These are phyloP conservation scores for Chrysopilus asiliformis DNA, from an alignment of 2,888 invertebrate species.

Conservation along the genomic window DNA sequence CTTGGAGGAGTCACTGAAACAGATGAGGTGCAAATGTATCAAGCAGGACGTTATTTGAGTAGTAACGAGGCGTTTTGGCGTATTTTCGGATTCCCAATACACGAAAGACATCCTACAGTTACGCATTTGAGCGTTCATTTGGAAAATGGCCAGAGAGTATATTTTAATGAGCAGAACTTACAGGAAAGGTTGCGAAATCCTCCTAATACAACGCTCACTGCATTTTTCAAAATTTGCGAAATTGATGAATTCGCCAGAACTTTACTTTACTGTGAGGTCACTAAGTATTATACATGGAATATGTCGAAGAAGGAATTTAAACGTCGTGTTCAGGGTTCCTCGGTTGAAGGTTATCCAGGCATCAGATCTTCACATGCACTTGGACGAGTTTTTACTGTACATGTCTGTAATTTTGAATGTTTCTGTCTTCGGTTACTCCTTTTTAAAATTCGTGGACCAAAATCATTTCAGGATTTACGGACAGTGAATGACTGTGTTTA, in stretches of 20 bases:
- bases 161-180: conserved; percentile 21
- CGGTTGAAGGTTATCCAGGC: conserved; percentile 7
- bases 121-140: conserved; percentile 9
- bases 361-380: not conserved
- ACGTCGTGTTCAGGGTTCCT: conserved; percentile 2
- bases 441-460: conserved; percentile 20
- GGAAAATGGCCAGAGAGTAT: conserved; percentile 18
- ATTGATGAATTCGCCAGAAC: conserved; percentile 19
- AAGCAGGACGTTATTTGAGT: too few relatives aligned
- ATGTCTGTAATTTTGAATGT: not conserved
- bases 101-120: conserved; percentile 16
- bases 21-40: conserved; percentile 8
- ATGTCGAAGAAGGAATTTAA: conserved; percentile 2
- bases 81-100: conserved; percentile 15
- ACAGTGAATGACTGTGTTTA: too few relatives aligned
- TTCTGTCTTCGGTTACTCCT: too few relatives aligned
- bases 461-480: conserved; percentile 21
- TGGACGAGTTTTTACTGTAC: not conserved
- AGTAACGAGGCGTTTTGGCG: too few relatives aligned
- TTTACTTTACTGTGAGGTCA: conserved; percentile 22
- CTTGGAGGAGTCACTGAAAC: conserved; percentile 19
- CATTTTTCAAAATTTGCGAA: conserved; percentile 25
- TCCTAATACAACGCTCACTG: conserved; percentile 15
- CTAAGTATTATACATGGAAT: conserved; percentile 22
- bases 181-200: conserved; percentile 9